Evolutionary conservation across 2,797 vertebrate species (phyloP).

Genomic region (Galago senegalensis): DNA sequence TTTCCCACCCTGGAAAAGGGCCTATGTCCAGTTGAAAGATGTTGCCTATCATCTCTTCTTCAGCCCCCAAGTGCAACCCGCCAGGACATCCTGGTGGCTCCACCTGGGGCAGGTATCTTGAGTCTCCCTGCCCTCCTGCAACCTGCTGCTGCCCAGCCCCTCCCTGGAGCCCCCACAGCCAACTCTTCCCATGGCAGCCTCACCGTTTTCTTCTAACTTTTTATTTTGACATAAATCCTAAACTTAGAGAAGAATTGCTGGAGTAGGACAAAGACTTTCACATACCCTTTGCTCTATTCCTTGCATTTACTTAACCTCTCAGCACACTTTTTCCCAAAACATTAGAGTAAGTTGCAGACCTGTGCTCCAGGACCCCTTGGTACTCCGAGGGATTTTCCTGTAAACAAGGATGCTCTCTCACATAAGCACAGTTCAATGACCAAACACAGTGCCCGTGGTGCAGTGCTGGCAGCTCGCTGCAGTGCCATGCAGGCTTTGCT

Average conservation of each 20-base stretch:
- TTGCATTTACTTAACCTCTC: background rate
- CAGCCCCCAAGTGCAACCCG: background rate
- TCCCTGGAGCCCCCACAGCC: background rate
- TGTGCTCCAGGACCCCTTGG: background rate
- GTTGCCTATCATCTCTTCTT: background rate
- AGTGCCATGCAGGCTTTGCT: background rate
- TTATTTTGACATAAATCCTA: background rate
- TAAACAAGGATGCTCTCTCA: background rate
- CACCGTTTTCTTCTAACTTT: background rate
- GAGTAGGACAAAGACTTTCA: background rate
- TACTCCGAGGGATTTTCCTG: background rate
- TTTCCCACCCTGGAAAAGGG: background rate
- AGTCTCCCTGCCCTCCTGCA: background rate
- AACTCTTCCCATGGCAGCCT: background rate
- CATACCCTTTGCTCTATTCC: background rate
- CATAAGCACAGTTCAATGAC: rapidly evolving
- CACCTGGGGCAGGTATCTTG: background rate
- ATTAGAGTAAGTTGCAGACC: background rate
- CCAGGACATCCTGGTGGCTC: background rate
- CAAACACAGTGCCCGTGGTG: background rate
- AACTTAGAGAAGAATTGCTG: background rate
- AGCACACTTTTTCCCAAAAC: background rate
- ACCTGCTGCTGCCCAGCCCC: background rate
- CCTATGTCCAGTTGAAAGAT: background rate
- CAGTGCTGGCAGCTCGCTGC: background rate